Percentiles rank a stretch among this genome's conserved stretches.
phyloP scores from a whole-genome alignment of 2,797 vertebrate species.

The Anabas testudineus region DNA sequence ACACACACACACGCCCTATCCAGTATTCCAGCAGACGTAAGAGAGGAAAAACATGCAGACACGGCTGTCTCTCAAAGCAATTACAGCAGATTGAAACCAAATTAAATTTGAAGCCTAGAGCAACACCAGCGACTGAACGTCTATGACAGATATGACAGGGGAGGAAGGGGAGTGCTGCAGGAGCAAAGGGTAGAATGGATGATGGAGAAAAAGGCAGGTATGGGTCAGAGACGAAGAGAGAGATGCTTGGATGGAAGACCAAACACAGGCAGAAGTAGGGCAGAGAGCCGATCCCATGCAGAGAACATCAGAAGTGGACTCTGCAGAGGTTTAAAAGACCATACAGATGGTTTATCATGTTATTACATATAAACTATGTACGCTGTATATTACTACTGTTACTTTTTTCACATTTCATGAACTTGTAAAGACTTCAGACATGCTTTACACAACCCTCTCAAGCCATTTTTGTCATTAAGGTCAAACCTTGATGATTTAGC shows the following conservation, averaged over 20 bases:
- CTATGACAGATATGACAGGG: conserved; percentile 81
- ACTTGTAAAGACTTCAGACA: conserved; percentile 20
- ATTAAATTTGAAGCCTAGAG: conserved; percentile 87
- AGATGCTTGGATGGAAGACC: conserved; percentile 69
- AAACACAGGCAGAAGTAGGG: conserved; percentile 49
- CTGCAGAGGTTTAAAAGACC: conserved; percentile 23
- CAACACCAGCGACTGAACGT: conserved; percentile 75
- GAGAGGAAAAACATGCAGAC: conserved; percentile 78
- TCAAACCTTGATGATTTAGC: background rate
- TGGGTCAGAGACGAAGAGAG: conserved; percentile 60
- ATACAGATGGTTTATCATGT: conserved; percentile 26
- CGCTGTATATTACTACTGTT: conserved; percentile 17
- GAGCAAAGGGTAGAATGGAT: conserved; percentile 61
- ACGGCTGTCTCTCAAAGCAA: conserved; percentile 84
- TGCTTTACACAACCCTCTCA: no score
- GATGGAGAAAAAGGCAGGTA: conserved; percentile 67
- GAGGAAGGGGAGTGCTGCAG: conserved; percentile 56
- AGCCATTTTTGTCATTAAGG: conserved; percentile 14
- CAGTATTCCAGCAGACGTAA: conserved; percentile 61
- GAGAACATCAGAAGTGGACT: conserved; percentile 40
- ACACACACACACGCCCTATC: conserved; percentile 25
- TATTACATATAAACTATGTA: conserved; percentile 8
- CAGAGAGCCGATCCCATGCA: conserved; percentile 39
- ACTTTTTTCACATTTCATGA: conserved; percentile 28
- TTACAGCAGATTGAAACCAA: conserved; percentile 88